These are phyloP conservation scores for Hermodice carunculata DNA, from an alignment of 2,888 invertebrate genomes.

Conservation along the genomic window DNA sequence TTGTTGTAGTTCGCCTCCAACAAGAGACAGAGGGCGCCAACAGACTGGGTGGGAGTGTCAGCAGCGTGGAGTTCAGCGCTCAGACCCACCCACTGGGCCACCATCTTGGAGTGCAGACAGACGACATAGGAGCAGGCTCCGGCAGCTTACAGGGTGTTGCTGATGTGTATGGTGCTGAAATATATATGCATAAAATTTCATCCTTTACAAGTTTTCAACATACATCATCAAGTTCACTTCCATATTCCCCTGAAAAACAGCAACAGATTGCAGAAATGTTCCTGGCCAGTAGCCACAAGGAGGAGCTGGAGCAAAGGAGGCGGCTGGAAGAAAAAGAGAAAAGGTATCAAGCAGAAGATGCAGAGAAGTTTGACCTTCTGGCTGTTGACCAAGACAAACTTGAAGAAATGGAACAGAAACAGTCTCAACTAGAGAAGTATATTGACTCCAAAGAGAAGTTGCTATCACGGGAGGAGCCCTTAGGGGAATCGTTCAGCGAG, in stretches of 20 bases:
- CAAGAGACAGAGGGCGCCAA: no score
- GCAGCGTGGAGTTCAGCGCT: neutral
- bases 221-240: no score
- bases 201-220: no score
- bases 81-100: neutral
- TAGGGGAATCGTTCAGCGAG: slow-evolving; percentile 19
- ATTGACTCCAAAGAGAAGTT: slow-evolving; percentile 22
- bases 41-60: no score
- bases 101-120: neutral
- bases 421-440: slow-evolving; percentile 20
- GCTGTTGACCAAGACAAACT: slow-evolving; percentile 5
- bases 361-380: neutral
- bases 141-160: slow-evolving; percentile 8
- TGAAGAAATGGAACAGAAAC: slow-evolving; percentile 14
- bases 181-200: no score
- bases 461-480: slow-evolving; percentile 2
- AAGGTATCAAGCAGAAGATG: slow-evolving; percentile 9
- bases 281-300: slow-evolving; percentile 10
- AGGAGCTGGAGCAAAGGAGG: slow-evolving; percentile 16
- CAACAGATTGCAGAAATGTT: slow-evolving; percentile 22
- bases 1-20: no score
- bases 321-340: slow-evolving; percentile 12
- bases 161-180: slow-evolving; percentile 14
- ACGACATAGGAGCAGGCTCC: neutral
- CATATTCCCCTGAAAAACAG: no score